A percentile compares a stretch with the other conserved stretches of the same genome.
These are phyloP conservation scores for Ramazzottius varieornatus DNA, from an alignment of 2,888 invertebrate genomes.

Conservation along the genomic window DNA sequence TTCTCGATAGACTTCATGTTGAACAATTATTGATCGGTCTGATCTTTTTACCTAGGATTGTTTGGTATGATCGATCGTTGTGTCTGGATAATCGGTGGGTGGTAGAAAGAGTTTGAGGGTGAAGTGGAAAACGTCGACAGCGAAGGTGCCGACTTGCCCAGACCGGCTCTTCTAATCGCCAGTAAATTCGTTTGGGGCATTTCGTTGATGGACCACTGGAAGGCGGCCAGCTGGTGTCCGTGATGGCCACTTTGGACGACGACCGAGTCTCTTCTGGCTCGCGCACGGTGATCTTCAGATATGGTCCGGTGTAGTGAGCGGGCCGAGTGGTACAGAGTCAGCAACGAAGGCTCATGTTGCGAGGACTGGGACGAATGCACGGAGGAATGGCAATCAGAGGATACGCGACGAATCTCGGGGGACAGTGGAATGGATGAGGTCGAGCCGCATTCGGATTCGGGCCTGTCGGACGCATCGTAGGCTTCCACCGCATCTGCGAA, in stretches of 20 bases:
- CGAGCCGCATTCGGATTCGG: background rate
- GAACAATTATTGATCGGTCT: too few relatives aligned
- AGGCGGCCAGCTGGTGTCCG: background rate
- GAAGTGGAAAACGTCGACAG: background rate
- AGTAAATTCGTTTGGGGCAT: background rate
- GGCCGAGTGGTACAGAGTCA: background rate
- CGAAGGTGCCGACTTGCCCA: background rate
- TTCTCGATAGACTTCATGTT: too few relatives aligned
- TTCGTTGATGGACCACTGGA: background rate
- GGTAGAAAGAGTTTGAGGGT: too few relatives aligned
- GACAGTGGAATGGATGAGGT: background rate
- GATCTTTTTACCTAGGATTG: too few relatives aligned
- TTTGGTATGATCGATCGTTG: too few relatives aligned
- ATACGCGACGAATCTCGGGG: background rate
- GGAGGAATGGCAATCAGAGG: background rate
- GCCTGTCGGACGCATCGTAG: background rate
- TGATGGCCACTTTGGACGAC: background rate
- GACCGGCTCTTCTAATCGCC: background rate
- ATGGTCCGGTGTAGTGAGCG: constrained; percentile 1
- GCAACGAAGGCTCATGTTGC: background rate
- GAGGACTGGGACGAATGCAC: background rate
- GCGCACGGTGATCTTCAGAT: background rate
- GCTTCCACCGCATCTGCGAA: constrained; percentile 1
- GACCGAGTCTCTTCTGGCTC: background rate
- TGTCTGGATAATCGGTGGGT: too few relatives aligned